A percentile compares a stretch with the other conserved stretches of the same genome.
Evolutionary conservation across 2,888 invertebrate species (phyloP).

Genomic region (Rhodophaea formosa): DNA sequence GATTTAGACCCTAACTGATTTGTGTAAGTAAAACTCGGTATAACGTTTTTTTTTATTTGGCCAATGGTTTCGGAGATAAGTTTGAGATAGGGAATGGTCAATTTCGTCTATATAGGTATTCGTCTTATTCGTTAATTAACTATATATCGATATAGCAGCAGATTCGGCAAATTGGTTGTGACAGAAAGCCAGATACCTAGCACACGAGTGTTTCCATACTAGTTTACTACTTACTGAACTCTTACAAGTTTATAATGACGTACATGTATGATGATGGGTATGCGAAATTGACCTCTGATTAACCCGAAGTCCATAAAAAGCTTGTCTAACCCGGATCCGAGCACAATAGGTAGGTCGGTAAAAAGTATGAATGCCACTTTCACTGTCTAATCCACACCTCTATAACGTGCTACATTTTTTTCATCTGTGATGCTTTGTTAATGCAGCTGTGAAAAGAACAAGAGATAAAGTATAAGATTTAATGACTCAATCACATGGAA

Average conservation of each 20-base stretch:
- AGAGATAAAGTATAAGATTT: neutral
- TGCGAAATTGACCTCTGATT: slow-evolving; percentile 14
- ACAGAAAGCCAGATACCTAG: no score
- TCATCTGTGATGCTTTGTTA: neutral
- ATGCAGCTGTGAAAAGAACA: neutral
- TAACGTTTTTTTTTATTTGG: no score
- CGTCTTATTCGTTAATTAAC: no score
- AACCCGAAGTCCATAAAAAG: slow-evolving; percentile 11
- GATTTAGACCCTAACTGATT: no score
- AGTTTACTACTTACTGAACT: no score
- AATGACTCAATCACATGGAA: neutral
- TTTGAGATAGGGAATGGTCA: no score
- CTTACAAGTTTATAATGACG: neutral
- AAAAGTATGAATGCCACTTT: slow-evolving; percentile 19
- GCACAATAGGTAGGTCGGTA: slow-evolving; percentile 6
- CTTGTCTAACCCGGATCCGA: slow-evolving; percentile 16
- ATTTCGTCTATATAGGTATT: no score
- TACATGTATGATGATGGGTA: slow-evolving; percentile 5
- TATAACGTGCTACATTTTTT: neutral
- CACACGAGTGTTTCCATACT: no score
- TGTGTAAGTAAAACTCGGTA: no score
- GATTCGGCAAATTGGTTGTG: no score
- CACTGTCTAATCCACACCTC: slow-evolving; percentile 7
- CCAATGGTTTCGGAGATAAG: no score
- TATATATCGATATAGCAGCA: no score